A percentile compares a stretch with the other conserved stretches of the same genome.
These are phyloP conservation scores for Noctua janthe DNA, from an alignment of 2,888 invertebrate genomes.

Conservation along the genomic window DNA sequence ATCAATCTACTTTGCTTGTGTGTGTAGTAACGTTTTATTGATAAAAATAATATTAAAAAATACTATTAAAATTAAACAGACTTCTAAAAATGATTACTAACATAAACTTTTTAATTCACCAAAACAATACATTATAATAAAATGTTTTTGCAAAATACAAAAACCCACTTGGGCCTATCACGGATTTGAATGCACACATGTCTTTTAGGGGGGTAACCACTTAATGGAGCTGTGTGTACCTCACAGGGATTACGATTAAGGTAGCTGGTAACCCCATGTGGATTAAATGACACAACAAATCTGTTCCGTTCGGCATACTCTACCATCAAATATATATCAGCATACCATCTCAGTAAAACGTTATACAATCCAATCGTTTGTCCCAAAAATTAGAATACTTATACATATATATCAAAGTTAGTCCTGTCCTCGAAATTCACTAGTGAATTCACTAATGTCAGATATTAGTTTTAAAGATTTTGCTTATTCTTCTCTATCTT, in stretches of 20 bases:
- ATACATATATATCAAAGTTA: background rate
- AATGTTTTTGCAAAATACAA: no score
- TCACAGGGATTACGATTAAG: background rate
- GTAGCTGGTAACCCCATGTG: background rate
- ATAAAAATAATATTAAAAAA: no score
- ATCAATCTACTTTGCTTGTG: no score
- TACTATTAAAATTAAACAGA: no score
- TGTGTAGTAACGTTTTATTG: no score
- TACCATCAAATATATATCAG: background rate
- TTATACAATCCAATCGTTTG: background rate
- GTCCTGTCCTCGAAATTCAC: background rate
- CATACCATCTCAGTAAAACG: background rate
- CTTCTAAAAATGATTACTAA: no score
- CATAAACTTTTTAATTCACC: no score
- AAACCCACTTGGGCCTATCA: no score
- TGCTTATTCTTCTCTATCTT: conserved; percentile 54
- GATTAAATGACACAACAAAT: background rate
- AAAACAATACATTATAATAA: no score
- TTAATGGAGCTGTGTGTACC: background rate
- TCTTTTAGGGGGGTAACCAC: no score
- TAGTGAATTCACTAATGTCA: background rate
- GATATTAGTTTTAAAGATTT: background rate
- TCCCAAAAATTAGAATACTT: no score
- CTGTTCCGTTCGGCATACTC: background rate
- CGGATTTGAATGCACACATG: no score